A percentile compares a stretch with the other conserved stretches of the same genome.
Conservation (phyloP, 2,888 invertebrate species). For the Tethea ocularis region DNA sequence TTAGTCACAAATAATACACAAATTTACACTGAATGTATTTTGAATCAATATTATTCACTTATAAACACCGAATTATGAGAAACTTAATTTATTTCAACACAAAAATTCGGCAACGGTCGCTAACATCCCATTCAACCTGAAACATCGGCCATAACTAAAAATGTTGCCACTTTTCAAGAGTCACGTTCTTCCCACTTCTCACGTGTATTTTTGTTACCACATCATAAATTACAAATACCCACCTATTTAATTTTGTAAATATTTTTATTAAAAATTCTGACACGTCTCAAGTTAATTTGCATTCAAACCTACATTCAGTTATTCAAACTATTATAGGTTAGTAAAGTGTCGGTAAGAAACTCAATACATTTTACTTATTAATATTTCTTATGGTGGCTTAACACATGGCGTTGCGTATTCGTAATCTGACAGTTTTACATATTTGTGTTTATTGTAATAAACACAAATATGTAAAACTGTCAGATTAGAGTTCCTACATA, state of each 20-base stretch:
- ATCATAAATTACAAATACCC: conserved; percentile 19
- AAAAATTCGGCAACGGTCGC: conserved; percentile 67
- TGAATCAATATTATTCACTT: conserved; percentile 56
- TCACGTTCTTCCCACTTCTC: conserved; percentile 67
- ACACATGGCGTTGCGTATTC: too few relatives aligned
- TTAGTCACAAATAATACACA: conserved; percentile 64
- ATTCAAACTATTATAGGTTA: too few relatives aligned
- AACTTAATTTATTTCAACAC: conserved; percentile 70
- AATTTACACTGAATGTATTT: conserved; percentile 58
- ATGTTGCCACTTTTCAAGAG: conserved; percentile 61
- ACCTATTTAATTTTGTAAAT: not conserved
- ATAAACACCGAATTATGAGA: conserved; percentile 62
- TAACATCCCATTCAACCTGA: conserved; percentile 65
- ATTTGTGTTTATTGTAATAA: too few relatives aligned
- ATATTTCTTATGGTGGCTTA: too few relatives aligned
- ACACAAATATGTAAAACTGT: too few relatives aligned
- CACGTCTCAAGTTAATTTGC: too few relatives aligned
- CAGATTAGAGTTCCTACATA: too few relatives aligned
- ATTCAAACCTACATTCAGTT: too few relatives aligned
- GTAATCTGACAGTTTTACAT: too few relatives aligned
- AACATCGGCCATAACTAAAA: conserved; percentile 81
- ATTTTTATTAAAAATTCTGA: too few relatives aligned
- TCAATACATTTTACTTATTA: too few relatives aligned
- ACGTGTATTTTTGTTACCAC: conserved; percentile 58
- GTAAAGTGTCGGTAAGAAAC: too few relatives aligned